phyloP scores from a whole-genome alignment of 2,888 invertebrate genomes.

The Drepana falcataria region DNA sequence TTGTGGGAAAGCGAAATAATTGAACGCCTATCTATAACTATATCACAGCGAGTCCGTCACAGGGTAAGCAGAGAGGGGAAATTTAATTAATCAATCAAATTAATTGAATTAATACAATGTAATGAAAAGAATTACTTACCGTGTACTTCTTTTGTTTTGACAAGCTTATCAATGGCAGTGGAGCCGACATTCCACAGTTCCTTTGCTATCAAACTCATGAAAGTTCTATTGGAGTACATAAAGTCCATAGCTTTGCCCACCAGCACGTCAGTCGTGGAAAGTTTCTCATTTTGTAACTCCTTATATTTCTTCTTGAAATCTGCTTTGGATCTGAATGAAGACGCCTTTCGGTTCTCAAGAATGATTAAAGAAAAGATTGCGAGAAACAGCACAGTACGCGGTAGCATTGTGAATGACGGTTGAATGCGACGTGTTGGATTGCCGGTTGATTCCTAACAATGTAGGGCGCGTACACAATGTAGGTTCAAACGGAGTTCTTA shows the following conservation, averaged over 20 bases:
- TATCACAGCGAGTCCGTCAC: too few species aligned
- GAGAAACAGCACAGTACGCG: constrained; percentile 19
- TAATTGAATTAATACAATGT: too few species aligned
- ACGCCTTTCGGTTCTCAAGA: constrained; percentile 25
- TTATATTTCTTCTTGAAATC: constrained; percentile 37
- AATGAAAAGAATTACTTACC: constrained; percentile 6
- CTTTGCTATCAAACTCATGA: constrained; percentile 58
- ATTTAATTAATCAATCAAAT: too few species aligned
- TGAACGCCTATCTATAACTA: too few species aligned
- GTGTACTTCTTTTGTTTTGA: constrained; percentile 40
- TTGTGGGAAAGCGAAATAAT: too few species aligned
- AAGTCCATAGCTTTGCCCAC: constrained; percentile 64
- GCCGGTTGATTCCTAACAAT: constrained; percentile 9
- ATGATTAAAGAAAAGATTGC: constrained; percentile 23
- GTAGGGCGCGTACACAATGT: constrained; percentile 5
- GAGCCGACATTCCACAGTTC: constrained; percentile 65
- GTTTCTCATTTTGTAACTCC: constrained; percentile 25
- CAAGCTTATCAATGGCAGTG: constrained; percentile 51
- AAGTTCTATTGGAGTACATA: constrained; percentile 56
- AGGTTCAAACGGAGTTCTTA: not conserved
- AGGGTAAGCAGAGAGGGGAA: too few species aligned
- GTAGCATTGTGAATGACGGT: constrained; percentile 28
- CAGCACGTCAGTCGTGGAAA: constrained; percentile 39
- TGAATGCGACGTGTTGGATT: constrained; percentile 3
- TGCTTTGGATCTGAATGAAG: constrained; percentile 41